phyloP scores from a whole-genome alignment of 2,888 invertebrate genomes.

The Xylophagus ater region DNA sequence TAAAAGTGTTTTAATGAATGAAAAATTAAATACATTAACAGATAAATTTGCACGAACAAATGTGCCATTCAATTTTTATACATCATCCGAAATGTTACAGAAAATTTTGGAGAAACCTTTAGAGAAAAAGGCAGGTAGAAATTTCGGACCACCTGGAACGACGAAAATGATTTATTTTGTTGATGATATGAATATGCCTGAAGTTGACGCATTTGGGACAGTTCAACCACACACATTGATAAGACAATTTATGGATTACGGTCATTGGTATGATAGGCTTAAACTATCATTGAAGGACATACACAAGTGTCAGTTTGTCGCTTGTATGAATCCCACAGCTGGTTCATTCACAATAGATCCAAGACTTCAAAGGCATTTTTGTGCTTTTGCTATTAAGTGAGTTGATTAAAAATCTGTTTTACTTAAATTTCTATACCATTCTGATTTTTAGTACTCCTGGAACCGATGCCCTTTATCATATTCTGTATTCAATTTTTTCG shows the following conservation, averaged over 20 bases:
- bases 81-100: conserved; percentile 85
- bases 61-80: conserved; percentile 91
- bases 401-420: conserved; percentile 13
- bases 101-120: conserved; percentile 79
- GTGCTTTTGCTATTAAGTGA: conserved; percentile 73
- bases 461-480: conserved; percentile 66
- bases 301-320: conserved; percentile 85
- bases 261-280: conserved; percentile 87
- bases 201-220: conserved; percentile 87
- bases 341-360: conserved; percentile 91
- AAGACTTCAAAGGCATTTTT: conserved; percentile 77
- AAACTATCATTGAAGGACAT: conserved; percentile 83
- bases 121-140: conserved; percentile 90
- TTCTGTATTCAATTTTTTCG: conserved; percentile 70
- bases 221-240: conserved; percentile 92
- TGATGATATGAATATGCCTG: conserved; percentile 96
- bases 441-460: conserved; percentile 61
- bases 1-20: conserved; percentile 82
- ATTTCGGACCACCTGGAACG: conserved; percentile 87
- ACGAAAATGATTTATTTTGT: conserved; percentile 88
- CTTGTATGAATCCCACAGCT: conserved; percentile 94
- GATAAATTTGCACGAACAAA: conserved; percentile 74
- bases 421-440: neutral
- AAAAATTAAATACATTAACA: conserved; percentile 61
- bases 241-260: conserved; percentile 85